Base-by-base conservation (phyloP, 2,797 vertebrate species). In the Ispidina lecontei region DNA sequence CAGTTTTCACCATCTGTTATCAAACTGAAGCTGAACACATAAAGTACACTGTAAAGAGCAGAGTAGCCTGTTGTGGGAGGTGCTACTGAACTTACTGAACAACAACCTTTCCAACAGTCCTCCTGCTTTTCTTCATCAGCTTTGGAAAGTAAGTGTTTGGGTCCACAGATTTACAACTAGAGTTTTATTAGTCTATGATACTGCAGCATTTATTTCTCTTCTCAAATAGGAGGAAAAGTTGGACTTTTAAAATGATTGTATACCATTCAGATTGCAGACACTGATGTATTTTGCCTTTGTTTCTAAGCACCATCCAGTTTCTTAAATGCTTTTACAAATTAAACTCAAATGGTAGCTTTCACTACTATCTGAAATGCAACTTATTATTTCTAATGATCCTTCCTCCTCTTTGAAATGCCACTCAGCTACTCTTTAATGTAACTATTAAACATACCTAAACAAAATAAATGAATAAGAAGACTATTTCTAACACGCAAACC, bases 341-440 rank as follows among this genome's bases (percentile, higher is more conserved):
- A 87, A 68, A 21, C 31, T 82, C 82, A 54, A 95, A 93, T 85
- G 46, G 47, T 65, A 68, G 39, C 49, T 86, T 84, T 90, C 54
- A 49, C 26, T 3, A 3, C 28, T 31, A 64, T 89, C 75, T 90
- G 58, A 89, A 90, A 43, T 51, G 43, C 29, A 71, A 68, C 44
- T 79, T 84, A 49, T 68, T 90, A 84, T 90, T 91, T 64, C 84
- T 89, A 84, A 82, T 68, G 81, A 89, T 84, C 39, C 33, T 4
- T 90, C 31, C 68, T 91, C 14, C 29, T 89, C 69, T 95, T 93
- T 91, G 94, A 94, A 93, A 93, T 91, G 86, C 69, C 95, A 93
- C 58, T 95, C 77, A 91, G 29, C 49, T 68, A 72, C 71, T 73
- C 67, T 92, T 85, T 84, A 51, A 13, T 51, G 63, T 46, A 85